Evolutionary conservation across 2,797 vertebrate species (phyloP).

Genomic region (Pseudopleuronectes americanus): DNA sequence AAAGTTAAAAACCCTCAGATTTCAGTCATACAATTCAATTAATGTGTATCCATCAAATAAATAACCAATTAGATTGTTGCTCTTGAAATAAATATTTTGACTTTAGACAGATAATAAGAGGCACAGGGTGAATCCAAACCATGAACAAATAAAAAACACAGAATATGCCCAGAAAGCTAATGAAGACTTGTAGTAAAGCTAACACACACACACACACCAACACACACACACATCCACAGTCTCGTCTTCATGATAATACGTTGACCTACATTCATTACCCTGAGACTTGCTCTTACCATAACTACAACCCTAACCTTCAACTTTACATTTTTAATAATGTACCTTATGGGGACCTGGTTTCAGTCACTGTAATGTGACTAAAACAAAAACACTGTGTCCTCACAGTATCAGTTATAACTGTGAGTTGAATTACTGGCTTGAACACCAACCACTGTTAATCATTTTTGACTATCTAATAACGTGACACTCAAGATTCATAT

Average conservation of each 20-base stretch:
- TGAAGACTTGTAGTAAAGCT: neutral
- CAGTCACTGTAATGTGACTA: no score
- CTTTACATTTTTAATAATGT: no score
- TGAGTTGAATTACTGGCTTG: no score
- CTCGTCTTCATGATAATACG: no score
- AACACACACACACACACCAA: neutral
- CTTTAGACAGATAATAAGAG: neutral
- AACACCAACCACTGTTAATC: neutral
- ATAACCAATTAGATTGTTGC: constrained; percentile 41
- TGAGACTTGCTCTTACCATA: no score
- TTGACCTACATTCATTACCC: no score
- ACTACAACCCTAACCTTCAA: no score
- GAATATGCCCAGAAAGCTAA: neutral
- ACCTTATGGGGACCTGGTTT: no score
- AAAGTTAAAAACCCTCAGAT: constrained; percentile 7
- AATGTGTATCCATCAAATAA: constrained; percentile 29
- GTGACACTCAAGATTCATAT: no score
- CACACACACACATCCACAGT: neutral
- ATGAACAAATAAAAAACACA: constrained; percentile 35
- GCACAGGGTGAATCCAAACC: constrained; percentile 1
- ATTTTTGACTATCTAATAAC: constrained; percentile 13
- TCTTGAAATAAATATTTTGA: constrained; percentile 36
- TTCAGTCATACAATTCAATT: constrained; percentile 13
- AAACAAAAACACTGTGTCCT: no score
- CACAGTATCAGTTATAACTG: no score